Percentiles rank a stretch among this genome's conserved stretches.
These are phyloP conservation scores for Lutjanus campechanus DNA, from an alignment of 2,797 vertebrate genomes.

Conservation along the genomic window DNA sequence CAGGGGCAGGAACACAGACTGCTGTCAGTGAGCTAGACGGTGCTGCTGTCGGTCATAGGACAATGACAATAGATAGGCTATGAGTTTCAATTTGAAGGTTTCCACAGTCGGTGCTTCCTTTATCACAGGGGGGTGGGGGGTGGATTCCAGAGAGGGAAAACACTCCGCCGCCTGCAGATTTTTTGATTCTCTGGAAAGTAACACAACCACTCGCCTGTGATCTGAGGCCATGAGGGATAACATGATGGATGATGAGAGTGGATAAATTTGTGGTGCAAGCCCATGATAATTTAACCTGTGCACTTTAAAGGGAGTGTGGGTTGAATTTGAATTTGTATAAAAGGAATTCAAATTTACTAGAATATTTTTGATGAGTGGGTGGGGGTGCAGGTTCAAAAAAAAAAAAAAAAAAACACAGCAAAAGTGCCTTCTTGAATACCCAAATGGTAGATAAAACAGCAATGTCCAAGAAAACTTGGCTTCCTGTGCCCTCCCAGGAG, in stretches of 20 bases:
- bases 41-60: conserved; percentile 51
- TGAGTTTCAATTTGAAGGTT: conserved; percentile 69
- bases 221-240: conserved; percentile 47
- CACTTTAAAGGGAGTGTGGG: conserved; percentile 1
- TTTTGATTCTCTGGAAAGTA: conserved; percentile 46
- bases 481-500: no score
- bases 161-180: conserved; percentile 35
- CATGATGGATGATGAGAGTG: conserved; percentile 50
- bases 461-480: no score
- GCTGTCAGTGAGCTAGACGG: conserved; percentile 28
- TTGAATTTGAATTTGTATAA: neutral
- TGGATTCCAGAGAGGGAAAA: conserved; percentile 39
- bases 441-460: no score
- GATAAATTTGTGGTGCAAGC: conserved; percentile 33
- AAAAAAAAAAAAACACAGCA: no score
- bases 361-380: conserved; percentile 4
- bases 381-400: no score
- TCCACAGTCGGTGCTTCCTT: conserved; percentile 67
- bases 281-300: conserved; percentile 23
- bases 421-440: no score
- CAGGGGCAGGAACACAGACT: conserved; percentile 13
- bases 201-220: conserved; percentile 30
- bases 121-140: conserved; percentile 25
- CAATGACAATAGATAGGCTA: conserved; percentile 59
- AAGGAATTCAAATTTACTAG: neutral